Evolutionary conservation across 2,797 vertebrate species (phyloP), one percentile per base, ranked within the genome.

Genomic region (Chelmon rostratus): DNA sequence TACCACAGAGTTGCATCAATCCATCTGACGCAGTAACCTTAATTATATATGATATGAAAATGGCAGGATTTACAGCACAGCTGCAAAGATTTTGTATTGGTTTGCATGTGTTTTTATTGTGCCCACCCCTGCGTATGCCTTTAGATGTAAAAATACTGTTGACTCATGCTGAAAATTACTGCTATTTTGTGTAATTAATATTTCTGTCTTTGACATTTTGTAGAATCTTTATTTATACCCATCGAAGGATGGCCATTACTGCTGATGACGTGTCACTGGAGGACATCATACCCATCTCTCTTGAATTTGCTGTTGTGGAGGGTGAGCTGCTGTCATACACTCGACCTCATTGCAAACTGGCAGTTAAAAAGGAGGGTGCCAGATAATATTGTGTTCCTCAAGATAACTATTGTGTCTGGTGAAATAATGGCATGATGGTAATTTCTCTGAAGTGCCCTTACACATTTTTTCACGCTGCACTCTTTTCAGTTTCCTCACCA

Each of bases 201-300:
- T 31, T 3, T 31, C 28, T 31, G 28, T 11, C 19, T 61, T 25
- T n/a, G 15, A 68, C 64, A 5, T 80, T 71, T 82, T 84, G 66
- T 81, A 99, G 98, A 87, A 90, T 99, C 84, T 97, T 98, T 8
- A 76, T 99, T 56, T 99, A 96, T 80, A 95, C 85, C 0, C 98
- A 98, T 89, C 95, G 96, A 84, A 94, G 98, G 86, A 99, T 99
- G 98, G 97, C 98, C 44, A 96, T 99, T 47, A 92, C 96, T 0
- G 97, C 96, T 13, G 97, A 97, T 6, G 98, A 99, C n/a, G 95
- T 99, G 64, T 95, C 94, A n/a, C 92, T 99, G 89, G 96, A 97
- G 83, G 92, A 91, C 16, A 91, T 98, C 12, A 87, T 99, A 56
- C 97, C 97, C 0, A 88, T 99, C 86, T 94, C 95, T 0, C 89